These are phyloP conservation scores for Cassiopea xamachana DNA, from an alignment of 30 jellyfish, hydroid and myxozoan species.

Conservation along the genomic window DNA sequence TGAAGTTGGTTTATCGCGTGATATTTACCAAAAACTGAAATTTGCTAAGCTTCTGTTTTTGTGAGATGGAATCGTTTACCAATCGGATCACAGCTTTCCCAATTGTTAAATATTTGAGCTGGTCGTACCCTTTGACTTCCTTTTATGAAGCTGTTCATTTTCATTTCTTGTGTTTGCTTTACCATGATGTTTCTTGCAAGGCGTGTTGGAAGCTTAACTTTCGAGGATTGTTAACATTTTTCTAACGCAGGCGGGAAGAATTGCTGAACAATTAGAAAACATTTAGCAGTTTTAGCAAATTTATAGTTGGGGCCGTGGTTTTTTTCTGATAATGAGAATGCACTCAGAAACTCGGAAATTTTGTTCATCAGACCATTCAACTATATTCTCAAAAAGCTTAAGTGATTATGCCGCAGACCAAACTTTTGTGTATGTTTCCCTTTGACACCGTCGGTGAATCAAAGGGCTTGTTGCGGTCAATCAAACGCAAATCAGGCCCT, in stretches of 20 bases:
- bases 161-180: not conserved
- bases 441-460: conserved; percentile 46
- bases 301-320: conserved; percentile 16
- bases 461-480: conserved; percentile 48
- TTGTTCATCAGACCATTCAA: conserved; percentile 5
- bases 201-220: not conserved
- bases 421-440: conserved; percentile 29
- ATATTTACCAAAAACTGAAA: no score
- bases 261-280: conserved; percentile 3
- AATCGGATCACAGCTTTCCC: no score
- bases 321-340: not conserved
- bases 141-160: not conserved
- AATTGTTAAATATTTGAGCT: no score
- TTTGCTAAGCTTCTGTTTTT: no score
- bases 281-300: conserved; percentile 29
- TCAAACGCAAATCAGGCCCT: conserved; percentile 23
- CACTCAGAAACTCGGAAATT: conserved; percentile 14
- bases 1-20: no score
- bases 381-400: conserved; percentile 1
- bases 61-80: no score
- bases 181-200: not conserved
- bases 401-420: conserved; percentile 49
- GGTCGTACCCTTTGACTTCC: no score
- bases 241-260: conserved; percentile 20
- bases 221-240: conserved; percentile 1